These are phyloP conservation scores for Pavo muticus DNA, from an alignment of 2,113 vertebrate species.

Conservation along the genomic window DNA sequence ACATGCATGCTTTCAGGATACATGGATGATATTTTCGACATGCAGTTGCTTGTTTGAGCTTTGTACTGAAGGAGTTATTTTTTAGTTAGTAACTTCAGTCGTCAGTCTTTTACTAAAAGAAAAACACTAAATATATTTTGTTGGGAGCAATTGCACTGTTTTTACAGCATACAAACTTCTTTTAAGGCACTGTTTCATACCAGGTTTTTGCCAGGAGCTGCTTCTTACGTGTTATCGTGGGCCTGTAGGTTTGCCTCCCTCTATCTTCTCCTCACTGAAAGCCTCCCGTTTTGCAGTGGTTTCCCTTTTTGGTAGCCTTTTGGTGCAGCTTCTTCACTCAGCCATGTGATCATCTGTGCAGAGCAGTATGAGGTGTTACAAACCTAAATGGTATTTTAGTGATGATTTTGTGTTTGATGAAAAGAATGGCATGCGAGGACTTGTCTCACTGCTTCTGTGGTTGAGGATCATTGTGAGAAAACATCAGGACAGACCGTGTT, in stretches of 20 bases:
- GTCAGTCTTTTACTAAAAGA: not conserved
- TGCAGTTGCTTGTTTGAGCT: not conserved
- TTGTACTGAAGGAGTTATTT: not conserved
- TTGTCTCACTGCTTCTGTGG: not conserved
- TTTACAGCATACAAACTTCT: not conserved
- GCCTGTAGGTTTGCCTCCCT: not conserved
- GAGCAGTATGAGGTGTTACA: not conserved
- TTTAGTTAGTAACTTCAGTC: not conserved
- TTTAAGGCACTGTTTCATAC: not conserved
- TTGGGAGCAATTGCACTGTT: not conserved
- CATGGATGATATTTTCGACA: not conserved
- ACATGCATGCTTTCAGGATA: not conserved
- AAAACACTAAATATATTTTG: not conserved
- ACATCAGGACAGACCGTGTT: not conserved
- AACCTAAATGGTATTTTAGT: not conserved
- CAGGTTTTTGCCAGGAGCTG: not conserved
- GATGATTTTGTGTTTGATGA: not conserved
- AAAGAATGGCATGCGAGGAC: not conserved
- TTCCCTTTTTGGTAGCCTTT: not conserved
- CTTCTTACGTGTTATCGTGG: not conserved
- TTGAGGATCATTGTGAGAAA: not conserved
- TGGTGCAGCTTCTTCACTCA: not conserved
- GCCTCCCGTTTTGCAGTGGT: rapidly evolving
- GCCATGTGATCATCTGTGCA: not conserved
- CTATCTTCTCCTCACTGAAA: not conserved